Conservation (phyloP, 30 jellyfish, hydroid and myxozoan species). For the Hydractinia echinata region DNA sequence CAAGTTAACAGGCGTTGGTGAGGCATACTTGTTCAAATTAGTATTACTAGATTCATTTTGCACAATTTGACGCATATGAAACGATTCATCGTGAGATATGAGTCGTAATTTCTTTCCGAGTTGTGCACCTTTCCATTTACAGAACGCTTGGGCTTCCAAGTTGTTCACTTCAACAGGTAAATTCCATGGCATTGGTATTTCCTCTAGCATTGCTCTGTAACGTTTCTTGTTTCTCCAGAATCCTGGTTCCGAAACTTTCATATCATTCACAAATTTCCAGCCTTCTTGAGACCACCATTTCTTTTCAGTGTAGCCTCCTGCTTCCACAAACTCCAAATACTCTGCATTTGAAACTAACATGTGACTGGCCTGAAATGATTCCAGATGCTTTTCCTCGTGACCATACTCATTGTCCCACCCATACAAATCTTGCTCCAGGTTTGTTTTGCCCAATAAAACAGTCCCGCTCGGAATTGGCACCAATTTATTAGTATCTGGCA, state of each 20-base stretch:
- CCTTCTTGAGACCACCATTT: constrained; percentile 39
- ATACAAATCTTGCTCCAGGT: constrained; percentile 23
- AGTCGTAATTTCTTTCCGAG: constrained; percentile 26
- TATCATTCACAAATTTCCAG: constrained; percentile 17
- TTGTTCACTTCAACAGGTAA: constrained; percentile 38
- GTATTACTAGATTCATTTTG: constrained; percentile 20
- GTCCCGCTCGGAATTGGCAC: constrained; percentile 29
- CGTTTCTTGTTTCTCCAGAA: constrained; percentile 16
- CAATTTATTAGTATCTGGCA: not conserved
- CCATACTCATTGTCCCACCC: constrained; percentile 49
- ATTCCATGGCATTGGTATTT: constrained; percentile 46
- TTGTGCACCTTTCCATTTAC: constrained; percentile 31
- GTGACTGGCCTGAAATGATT: constrained; percentile 32
- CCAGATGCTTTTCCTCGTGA: constrained; percentile 10
- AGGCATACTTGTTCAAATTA: constrained; percentile 25
- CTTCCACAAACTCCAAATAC: constrained; percentile 34
- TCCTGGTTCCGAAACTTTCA: constrained; percentile 9
- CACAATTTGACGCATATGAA: constrained; percentile 27
- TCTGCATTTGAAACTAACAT: constrained; percentile 40
- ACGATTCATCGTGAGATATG: constrained; percentile 34
- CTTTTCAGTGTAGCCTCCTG: constrained; percentile 33
- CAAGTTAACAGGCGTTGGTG: constrained; percentile 33
- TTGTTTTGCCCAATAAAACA: constrained; percentile 22
- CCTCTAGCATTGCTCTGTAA: constrained; percentile 25
- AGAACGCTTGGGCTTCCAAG: constrained; percentile 34